Percentiles rank a stretch among this genome's conserved stretches.
Evolutionary conservation across 2,113 vertebrate genomes (phyloP).

Genomic region (Dromiciops gliroides): DNA sequence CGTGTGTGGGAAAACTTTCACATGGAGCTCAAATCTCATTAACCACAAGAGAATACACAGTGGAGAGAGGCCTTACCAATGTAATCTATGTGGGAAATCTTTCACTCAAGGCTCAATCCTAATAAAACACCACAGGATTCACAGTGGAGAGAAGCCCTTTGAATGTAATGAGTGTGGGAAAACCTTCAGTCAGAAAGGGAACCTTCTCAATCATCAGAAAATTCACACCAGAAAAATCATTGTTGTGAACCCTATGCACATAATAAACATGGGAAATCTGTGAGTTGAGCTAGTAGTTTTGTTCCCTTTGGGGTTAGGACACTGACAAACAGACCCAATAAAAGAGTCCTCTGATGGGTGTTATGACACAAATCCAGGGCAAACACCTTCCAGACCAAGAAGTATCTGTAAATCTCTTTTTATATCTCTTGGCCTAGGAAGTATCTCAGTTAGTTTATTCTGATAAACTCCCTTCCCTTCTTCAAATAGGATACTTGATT

Average conservation of each 20-base stretch:
- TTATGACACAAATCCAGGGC: background rate
- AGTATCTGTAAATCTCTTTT: background rate
- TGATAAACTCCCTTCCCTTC: background rate
- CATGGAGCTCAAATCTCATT: conserved; percentile 35
- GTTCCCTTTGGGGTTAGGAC: background rate
- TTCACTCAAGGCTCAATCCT: conserved; percentile 58
- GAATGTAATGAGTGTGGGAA: conserved; percentile 50
- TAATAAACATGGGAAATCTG: conserved; percentile 57
- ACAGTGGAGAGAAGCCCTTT: conserved; percentile 58
- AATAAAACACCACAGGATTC: conserved; percentile 57
- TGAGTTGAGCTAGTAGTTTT: conserved; percentile 53
- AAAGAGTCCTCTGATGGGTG: background rate
- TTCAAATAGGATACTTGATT: background rate
- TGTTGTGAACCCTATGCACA: conserved; percentile 51
- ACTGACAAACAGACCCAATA: background rate
- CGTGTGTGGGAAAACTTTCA: conserved; percentile 8
- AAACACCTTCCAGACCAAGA: background rate
- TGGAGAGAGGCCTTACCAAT: conserved; percentile 58
- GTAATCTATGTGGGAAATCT: conserved; percentile 60
- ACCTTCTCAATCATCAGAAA: conserved; percentile 47
- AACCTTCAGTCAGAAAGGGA: conserved; percentile 24
- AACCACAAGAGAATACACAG: conserved; percentile 62
- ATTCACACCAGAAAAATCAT: conserved; percentile 50
- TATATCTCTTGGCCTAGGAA: background rate
- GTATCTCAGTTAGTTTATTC: background rate